These are phyloP conservation scores for Leistus spinibarbis DNA, from an alignment of 2,888 invertebrate genomes.

Conservation along the genomic window DNA sequence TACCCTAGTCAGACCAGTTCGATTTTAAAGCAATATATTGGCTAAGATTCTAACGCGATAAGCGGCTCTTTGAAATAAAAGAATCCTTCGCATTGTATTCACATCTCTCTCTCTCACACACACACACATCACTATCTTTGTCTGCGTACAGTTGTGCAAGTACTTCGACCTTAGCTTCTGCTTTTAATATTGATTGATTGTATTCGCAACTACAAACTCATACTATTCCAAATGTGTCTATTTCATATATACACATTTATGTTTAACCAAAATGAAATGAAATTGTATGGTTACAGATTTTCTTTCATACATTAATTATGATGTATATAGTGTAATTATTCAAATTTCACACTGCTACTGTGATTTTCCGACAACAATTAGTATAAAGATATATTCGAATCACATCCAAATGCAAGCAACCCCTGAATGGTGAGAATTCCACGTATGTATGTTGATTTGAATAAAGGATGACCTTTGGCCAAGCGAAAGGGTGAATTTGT, in stretches of 20 bases:
- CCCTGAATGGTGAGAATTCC: neutral
- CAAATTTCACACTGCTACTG: no score
- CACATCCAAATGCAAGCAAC: neutral
- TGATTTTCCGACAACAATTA: no score
- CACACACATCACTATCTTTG: neutral
- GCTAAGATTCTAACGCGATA: constrained; percentile 44
- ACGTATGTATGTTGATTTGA: neutral
- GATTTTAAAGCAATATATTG: constrained; percentile 45
- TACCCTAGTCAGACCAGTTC: constrained; percentile 38
- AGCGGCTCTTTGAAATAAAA: constrained; percentile 44
- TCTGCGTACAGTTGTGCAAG: neutral
- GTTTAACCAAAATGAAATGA: no score
- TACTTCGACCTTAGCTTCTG: neutral
- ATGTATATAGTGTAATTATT: no score
- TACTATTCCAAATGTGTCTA: no score
- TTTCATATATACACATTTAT: no score
- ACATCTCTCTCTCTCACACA: constrained; percentile 13
- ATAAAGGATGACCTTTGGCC: neutral
- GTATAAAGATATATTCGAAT: neutral
- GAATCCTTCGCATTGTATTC: constrained; percentile 31
- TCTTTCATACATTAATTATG: no score
- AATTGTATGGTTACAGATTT: no score
- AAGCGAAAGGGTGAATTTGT: neutral
- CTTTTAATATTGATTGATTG: neutral
- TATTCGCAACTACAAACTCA: no score